Evolutionary conservation across 2,797 vertebrate genomes (phyloP).

Genomic region (Ctenopoma multispine): DNA sequence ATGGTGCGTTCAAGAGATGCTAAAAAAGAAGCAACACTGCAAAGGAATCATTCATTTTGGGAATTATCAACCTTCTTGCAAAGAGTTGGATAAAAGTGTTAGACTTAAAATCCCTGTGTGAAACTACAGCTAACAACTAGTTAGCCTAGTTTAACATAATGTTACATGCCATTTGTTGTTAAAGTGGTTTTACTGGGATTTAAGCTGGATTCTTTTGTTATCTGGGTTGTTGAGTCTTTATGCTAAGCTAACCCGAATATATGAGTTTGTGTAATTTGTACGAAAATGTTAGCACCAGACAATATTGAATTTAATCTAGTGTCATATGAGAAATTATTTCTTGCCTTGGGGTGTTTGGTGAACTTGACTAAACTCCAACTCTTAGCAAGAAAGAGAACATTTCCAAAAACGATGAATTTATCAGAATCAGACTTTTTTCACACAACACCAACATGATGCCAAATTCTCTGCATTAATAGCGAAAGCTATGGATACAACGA

Average conservation of each 20-base stretch:
- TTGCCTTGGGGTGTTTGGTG: too few relatives aligned
- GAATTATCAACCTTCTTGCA: neutral
- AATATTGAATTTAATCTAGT: too few relatives aligned
- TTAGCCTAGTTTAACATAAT: constrained; percentile 14
- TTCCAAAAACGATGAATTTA: neutral
- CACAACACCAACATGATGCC: too few relatives aligned
- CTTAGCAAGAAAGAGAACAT: neutral
- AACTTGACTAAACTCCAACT: neutral
- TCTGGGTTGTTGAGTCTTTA: neutral
- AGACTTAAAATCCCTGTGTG: neutral
- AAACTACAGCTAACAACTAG: neutral
- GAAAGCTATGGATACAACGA: too few relatives aligned
- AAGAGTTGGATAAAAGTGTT: too few relatives aligned
- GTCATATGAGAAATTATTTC: too few relatives aligned
- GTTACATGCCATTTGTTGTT: too few relatives aligned
- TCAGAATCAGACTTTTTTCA: too few relatives aligned
- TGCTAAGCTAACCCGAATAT: neutral
- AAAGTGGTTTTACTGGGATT: neutral
- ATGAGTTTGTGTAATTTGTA: neutral
- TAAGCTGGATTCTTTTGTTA: neutral
- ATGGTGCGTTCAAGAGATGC: neutral
- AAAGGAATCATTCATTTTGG: neutral
- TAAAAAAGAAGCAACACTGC: too few relatives aligned
- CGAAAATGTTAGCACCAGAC: neutral
- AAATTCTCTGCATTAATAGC: neutral